Percentiles rank a stretch among this genome's conserved stretches.
These are phyloP conservation scores for Pipistrellus pygmaeus DNA, from an alignment of 2,797 vertebrate species.

Conservation along the genomic window DNA sequence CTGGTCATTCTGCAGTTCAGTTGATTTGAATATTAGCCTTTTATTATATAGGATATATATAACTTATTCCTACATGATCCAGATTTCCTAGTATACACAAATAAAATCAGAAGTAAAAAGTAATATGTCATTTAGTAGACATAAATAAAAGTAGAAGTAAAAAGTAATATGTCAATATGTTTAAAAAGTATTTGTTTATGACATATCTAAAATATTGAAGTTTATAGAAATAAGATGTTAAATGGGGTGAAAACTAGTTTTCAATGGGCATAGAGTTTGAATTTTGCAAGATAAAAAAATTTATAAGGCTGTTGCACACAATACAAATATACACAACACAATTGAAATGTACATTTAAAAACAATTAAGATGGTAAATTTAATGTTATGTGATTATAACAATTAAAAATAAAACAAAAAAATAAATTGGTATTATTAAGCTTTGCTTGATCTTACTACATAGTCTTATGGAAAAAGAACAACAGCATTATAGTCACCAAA, in stretches of 20 bases:
- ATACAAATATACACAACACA: not conserved
- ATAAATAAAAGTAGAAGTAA: slow-evolving; percentile 38
- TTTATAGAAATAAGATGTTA: not conserved
- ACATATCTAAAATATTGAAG: not conserved
- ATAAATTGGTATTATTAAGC: not conserved
- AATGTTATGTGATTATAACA: not conserved
- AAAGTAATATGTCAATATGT: not conserved
- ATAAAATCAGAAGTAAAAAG: slow-evolving; percentile 37
- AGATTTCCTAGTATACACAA: slow-evolving; percentile 28
- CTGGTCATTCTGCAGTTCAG: no score
- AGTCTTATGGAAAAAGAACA: not conserved
- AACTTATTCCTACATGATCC: not conserved
- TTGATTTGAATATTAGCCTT: no score
- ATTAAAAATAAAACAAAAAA: slow-evolving; percentile 15
- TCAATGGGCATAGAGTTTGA: not conserved
- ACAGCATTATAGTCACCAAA: not conserved
- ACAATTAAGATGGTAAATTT: not conserved
- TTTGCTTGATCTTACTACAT: slow-evolving; percentile 2
- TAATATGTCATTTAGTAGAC: not conserved
- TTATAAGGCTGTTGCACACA: not conserved
- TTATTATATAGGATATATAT: not conserved
- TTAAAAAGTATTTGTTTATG: slow-evolving; percentile 52
- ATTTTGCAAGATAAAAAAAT: not conserved
- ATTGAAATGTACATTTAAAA: not conserved
- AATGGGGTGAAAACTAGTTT: not conserved